phyloP scores from a whole-genome alignment of 2,888 invertebrate species.

The Dryobotodes eremita region DNA sequence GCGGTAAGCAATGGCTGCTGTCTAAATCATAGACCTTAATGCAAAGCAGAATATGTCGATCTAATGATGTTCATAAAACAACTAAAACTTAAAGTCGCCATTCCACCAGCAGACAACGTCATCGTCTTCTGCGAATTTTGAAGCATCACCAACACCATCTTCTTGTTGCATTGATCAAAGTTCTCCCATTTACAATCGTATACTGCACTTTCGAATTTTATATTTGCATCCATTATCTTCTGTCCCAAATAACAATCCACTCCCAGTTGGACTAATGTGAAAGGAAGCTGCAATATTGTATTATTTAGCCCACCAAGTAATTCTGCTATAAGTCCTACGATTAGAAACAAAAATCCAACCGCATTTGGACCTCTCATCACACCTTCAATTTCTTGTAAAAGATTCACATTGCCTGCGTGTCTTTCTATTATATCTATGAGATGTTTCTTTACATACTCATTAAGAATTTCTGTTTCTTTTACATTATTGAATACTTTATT shows the following conservation, averaged over 20 bases:
- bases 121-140: conserved; percentile 73
- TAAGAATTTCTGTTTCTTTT: conserved; percentile 63
- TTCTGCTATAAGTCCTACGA: conserved; percentile 75
- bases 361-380: conserved; percentile 75
- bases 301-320: conserved; percentile 80
- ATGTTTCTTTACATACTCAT: conserved; percentile 70
- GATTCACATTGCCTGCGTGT: conserved; percentile 71
- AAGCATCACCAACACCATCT: conserved; percentile 72
- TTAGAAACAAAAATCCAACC: conserved; percentile 74
- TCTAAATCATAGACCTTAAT: conserved; percentile 64
- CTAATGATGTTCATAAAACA: conserved; percentile 71
- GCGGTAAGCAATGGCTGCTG: neutral
- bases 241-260: conserved; percentile 76
- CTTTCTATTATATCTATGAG: conserved; percentile 72
- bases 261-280: conserved; percentile 74
- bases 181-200: conserved; percentile 76
- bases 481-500: conserved; percentile 8
- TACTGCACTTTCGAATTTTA: conserved; percentile 69
- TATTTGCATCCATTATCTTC: conserved; percentile 72
- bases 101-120: conserved; percentile 73
- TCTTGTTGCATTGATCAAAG: conserved; percentile 72
- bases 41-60: conserved; percentile 74
- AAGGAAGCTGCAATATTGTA: conserved; percentile 77
- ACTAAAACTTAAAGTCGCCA: conserved; percentile 69
- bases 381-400: conserved; percentile 71